Evolutionary conservation across 2,888 invertebrate genomes (phyloP).

Genomic region (Neoitamus cyanurus): DNA sequence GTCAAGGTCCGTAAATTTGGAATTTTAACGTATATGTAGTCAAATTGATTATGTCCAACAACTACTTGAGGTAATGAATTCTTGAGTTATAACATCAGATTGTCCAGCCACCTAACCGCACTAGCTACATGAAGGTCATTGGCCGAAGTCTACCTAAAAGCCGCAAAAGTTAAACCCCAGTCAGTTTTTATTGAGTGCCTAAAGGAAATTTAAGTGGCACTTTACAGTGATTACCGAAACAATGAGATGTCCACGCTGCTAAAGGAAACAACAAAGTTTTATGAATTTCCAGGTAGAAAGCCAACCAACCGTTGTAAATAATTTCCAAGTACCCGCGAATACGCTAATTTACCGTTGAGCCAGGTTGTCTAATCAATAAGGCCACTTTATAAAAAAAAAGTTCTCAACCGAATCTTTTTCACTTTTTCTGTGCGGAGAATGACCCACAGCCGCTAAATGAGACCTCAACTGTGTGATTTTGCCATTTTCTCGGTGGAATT

Average conservation of each 20-base stretch:
- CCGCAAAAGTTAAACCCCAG: not conserved
- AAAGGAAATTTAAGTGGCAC: conserved; percentile 12
- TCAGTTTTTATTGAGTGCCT: not conserved
- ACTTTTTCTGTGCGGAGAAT: conserved; percentile 11
- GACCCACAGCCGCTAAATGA: conserved; percentile 16
- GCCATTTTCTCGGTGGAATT: not conserved
- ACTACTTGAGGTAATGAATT: no score
- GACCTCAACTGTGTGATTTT: conserved; percentile 21
- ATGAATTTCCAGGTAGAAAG: conserved; percentile 12
- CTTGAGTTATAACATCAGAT: not conserved
- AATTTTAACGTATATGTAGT: no score
- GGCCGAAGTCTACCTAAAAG: not conserved
- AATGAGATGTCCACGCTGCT: not conserved
- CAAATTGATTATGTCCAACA: no score
- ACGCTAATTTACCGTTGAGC: conserved; percentile 30
- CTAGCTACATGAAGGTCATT: not conserved
- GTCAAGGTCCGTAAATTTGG: no score
- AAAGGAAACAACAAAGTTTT: not conserved
- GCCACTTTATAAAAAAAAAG: conserved; percentile 15
- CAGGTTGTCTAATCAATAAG: conserved; percentile 34
- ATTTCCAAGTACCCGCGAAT: conserved; percentile 2
- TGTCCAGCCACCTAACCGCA: not conserved
- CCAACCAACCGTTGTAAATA: conserved; percentile 22
- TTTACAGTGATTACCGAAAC: conserved; percentile 18
- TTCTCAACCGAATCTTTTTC: conserved; percentile 26